Conservation (phyloP, 2,797 vertebrate genomes). For the Pachyuromys duprasi region DNA sequence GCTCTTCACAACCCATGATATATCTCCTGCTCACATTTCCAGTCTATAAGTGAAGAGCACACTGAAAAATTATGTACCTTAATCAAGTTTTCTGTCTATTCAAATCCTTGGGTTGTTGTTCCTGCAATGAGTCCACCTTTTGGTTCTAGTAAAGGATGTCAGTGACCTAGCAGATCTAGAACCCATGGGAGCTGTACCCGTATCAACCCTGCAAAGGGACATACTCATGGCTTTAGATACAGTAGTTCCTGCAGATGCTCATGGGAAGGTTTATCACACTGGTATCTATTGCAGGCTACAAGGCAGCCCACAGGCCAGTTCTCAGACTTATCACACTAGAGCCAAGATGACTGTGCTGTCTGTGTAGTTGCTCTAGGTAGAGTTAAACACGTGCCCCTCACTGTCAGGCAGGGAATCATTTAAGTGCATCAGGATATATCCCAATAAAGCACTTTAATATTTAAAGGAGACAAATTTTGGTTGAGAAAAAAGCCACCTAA, state of each 20-base stretch:
- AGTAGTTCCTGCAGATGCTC: background rate
- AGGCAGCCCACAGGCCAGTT: background rate
- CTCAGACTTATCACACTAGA: background rate
- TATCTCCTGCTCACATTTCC: background rate
- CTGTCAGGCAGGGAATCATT: background rate
- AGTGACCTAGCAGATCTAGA: background rate
- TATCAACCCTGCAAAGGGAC: background rate
- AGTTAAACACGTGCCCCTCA: rapidly evolving
- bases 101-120: background rate
- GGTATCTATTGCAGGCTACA: background rate
- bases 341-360: background rate
- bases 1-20: background rate
- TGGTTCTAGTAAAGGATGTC: background rate
- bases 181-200: background rate
- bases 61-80: background rate
- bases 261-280: background rate
- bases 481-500: background rate
- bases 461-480: background rate
- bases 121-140: background rate
- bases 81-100: background rate
- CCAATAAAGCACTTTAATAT: background rate
- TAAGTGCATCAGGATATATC: background rate
- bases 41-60: background rate
- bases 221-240: too few relatives aligned
- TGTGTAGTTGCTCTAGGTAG: rapidly evolving